Evolutionary conservation across 2,797 vertebrate species (phyloP), one percentile per base, ranked within the genome.

Genomic region (Xiphophorus birchmanni): DNA sequence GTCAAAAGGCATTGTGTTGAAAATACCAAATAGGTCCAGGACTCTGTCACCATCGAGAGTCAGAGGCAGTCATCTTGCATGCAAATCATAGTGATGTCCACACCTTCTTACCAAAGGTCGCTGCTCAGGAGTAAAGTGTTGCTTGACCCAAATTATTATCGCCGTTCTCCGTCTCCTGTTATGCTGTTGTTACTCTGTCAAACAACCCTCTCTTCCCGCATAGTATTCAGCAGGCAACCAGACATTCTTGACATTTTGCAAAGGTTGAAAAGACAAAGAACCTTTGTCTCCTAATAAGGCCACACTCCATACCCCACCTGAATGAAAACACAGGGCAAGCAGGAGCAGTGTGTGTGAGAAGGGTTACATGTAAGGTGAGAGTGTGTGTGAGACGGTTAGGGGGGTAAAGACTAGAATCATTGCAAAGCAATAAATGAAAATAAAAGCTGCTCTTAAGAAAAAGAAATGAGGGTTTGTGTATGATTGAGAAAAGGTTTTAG

Each of bases 201-300:
- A 74, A 26, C 80, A 48, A 73, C 67, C 79, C 44, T 75, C n/a
- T 10, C 74, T 40, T 76, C 47, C 54, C 40, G 60, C 77, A 82
- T 83, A 63, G 84, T 91, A 86, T 90, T 90, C 89, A 85, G 84
- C 74, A 80, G 85, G 86, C 89, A 89, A 92, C 86, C 84, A 93
- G 94, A 94, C 94, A 94, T 93, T 94, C 94, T 94, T 96, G 96
- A 95, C 96, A 96, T 96, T 96, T 96, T 90, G 92, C 87, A 96
- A 95, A 96, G 95, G 95, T 96, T 96, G 94, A 95, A 96, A 72
- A 95, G 95, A 96, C 95, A 95, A 95, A 95, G 95, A 93, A 95
- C 93, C 92, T 95, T 95, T 95, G 94, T 95, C 91, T 96, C 92
- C 93, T 96, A 95, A 96, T 95, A 95, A 95, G 94, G 95, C 91